Evolutionary conservation across 2,888 invertebrate genomes (phyloP), one percentile per base, ranked within the genome.

Genomic region (Chrysina gloriosa): DNA sequence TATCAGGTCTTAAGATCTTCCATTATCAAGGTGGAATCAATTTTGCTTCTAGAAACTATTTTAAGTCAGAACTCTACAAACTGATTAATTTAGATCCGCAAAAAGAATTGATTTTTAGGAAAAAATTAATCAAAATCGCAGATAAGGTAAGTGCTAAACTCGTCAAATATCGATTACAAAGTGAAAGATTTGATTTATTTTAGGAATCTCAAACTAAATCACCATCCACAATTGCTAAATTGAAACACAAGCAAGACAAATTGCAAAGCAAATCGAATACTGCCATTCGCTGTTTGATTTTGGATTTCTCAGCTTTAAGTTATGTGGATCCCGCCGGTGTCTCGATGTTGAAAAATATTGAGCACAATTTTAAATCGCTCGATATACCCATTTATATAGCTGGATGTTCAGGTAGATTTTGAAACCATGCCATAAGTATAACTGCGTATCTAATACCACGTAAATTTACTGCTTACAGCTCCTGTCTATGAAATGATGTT

Each of bases 21-120:
- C 90, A 89, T 72, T 91, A 91, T 73, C 84, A 86, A 63, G 91
- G 91, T 1, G 88, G 88, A 4, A 81, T 91, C 4, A 91, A 90
- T 79, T 91, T 91, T 79, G 89, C 89, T 1, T 89, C 89, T 6
- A 84, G 84, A 50, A 83, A 84, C 67, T 85, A 85, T 71, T 89
- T 89, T 74, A 88, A 86, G 70, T 80, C 83, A 1, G 84, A 85
- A 50, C 77, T 90, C 5, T 85, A 86, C 75, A 81, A 82, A 25
- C 79, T 85, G 14, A 81, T 89, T 1, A 84, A 84, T 3, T 77
- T 88, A 9, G 80, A 86, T 69, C 85, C 85, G 0, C 84, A 83
- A 45, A 83, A 84, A 58, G 82, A 86, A 61, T 72, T 85, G 0
- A 81, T 82, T 14, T 77, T 78, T 25, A 78, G 84, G 54, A 77